Evolutionary conservation across 1,140 invertebrate species (phyloP).

Genomic region (Archivesica marissinica): DNA sequence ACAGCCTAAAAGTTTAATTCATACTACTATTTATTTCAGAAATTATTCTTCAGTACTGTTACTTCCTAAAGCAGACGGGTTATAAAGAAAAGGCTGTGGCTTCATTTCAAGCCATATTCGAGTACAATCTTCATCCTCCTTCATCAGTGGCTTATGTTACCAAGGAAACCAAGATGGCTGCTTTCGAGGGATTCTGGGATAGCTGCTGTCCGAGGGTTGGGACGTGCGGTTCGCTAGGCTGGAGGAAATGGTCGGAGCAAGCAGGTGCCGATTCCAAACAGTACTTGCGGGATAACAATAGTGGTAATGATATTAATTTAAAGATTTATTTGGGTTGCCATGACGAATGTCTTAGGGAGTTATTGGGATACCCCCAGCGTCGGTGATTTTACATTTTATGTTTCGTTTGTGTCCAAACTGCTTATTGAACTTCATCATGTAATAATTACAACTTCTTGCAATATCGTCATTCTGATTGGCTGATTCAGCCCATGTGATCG

Average conservation of each 20-base stretch:
- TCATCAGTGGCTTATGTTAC: constrained; percentile 59
- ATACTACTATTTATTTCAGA: constrained; percentile 77
- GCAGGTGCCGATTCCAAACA: background rate
- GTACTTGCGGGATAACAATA: background rate
- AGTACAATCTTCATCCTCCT: constrained; percentile 85
- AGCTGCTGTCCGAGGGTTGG: constrained; percentile 84
- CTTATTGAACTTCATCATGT: background rate
- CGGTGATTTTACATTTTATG: too few relatives aligned
- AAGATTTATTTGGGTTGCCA: too few relatives aligned
- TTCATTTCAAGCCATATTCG: constrained; percentile 84
- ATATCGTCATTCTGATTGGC: too few relatives aligned
- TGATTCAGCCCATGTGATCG: too few relatives aligned
- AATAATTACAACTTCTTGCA: too few relatives aligned
- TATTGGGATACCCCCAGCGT: too few relatives aligned
- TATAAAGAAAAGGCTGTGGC: constrained; percentile 84
- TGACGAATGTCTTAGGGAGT: too few relatives aligned
- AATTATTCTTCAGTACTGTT: constrained; percentile 82
- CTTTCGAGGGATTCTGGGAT: constrained; percentile 86
- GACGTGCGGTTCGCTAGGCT: constrained; percentile 83
- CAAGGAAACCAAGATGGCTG: constrained; percentile 73
- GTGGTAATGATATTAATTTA: background rate
- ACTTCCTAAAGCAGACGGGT: constrained; percentile 83
- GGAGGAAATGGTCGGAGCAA: constrained; percentile 77
- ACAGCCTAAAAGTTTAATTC: too few relatives aligned
- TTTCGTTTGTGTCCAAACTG: too few relatives aligned